Evolutionary conservation across 2,888 invertebrate genomes (phyloP).

Genomic region (Coleophora deauratella): DNA sequence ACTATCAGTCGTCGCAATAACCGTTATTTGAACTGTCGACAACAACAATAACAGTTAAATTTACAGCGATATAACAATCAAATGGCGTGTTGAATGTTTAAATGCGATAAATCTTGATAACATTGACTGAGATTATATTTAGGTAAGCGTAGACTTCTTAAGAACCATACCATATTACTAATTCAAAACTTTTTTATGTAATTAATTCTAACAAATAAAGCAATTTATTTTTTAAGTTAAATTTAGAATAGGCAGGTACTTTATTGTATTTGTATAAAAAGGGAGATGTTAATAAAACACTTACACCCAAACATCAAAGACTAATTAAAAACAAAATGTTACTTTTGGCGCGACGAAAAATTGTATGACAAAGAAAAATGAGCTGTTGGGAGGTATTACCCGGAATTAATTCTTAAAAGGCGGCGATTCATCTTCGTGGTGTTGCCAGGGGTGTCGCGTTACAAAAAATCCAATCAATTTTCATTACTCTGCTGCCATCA

Average conservation of each 20-base stretch:
- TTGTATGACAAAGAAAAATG: constrained; percentile 53
- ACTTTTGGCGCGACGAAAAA: constrained; percentile 27
- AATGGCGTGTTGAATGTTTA: constrained; percentile 45
- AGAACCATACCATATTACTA: too few species aligned
- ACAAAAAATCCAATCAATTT: too few species aligned
- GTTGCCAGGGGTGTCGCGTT: neutral
- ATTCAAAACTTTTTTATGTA: too few species aligned
- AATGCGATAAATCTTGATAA: constrained; percentile 21
- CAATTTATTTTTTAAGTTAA: too few species aligned
- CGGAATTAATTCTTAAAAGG: constrained; percentile 61
- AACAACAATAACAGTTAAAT: constrained; percentile 53
- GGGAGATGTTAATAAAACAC: constrained; percentile 13
- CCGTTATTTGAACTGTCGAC: constrained; percentile 50
- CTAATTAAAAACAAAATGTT: constrained; percentile 45
- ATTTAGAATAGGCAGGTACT: too few species aligned
- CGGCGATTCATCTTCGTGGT: constrained; percentile 35
- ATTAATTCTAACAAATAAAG: neutral
- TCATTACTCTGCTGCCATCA: neutral
- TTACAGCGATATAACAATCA: constrained; percentile 50
- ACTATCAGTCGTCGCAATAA: constrained; percentile 44
- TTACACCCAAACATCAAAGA: constrained; percentile 37
- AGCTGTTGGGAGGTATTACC: constrained; percentile 28
- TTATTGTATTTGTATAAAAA: too few species aligned
- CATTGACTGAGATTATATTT: neutral
- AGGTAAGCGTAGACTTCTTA: neutral